These are phyloP conservation scores for Noctua janthe DNA, from an alignment of 2,888 invertebrate species.

Conservation along the genomic window DNA sequence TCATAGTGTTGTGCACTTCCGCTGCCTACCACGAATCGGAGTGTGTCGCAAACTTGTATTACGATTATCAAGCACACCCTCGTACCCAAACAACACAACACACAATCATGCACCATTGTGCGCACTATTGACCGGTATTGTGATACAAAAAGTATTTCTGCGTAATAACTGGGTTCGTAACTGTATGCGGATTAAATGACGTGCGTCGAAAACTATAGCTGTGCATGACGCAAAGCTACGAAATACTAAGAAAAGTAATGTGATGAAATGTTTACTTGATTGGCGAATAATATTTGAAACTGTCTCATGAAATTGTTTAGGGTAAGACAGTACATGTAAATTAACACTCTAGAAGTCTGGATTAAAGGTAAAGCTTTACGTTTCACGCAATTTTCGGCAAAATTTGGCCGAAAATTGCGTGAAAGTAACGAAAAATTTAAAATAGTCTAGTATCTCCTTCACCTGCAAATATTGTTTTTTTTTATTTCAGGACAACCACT, in stretches of 20 bases:
- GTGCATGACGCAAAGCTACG: slow-evolving; percentile 51
- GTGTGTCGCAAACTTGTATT: slow-evolving; percentile 42
- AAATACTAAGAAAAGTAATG: slow-evolving; percentile 34
- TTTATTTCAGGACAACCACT: not conserved
- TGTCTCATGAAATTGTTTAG: not conserved
- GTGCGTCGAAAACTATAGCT: slow-evolving; percentile 62
- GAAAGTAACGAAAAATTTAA: not conserved
- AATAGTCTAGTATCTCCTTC: not conserved
- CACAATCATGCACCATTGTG: slow-evolving; percentile 53
- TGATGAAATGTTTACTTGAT: slow-evolving; percentile 40
- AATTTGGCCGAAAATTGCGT: not conserved
- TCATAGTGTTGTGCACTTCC: slow-evolving; percentile 29
- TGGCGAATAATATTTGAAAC: slow-evolving; percentile 29
- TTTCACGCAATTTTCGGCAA: no score
- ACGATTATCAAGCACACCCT: slow-evolving; percentile 40
- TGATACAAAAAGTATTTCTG: slow-evolving; percentile 49
- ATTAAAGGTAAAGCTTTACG: not conserved
- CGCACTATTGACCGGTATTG: slow-evolving; percentile 49
- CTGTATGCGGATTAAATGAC: slow-evolving; percentile 56
- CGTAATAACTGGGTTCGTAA: slow-evolving; percentile 45
- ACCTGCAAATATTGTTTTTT: not conserved
- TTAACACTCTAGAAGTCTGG: not conserved
- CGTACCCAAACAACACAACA: slow-evolving; percentile 34
- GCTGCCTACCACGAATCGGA: slow-evolving; percentile 52
- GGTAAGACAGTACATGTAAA: not conserved